A percentile compares a stretch with the other conserved stretches of the same genome.
phyloP scores from a whole-genome alignment of 2,113 vertebrate species.

The Chroicocephalus ridibundus region DNA sequence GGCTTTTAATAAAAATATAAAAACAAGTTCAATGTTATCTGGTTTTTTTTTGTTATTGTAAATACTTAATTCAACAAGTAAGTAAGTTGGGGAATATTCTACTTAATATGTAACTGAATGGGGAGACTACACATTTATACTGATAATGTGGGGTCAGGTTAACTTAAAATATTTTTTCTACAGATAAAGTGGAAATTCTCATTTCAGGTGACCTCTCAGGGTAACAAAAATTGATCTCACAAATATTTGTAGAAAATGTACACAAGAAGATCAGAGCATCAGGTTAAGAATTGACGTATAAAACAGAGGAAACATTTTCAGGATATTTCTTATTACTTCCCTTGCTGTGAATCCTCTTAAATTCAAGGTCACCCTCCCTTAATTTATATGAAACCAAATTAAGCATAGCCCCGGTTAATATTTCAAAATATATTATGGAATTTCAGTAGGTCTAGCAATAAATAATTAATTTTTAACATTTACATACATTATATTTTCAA shows the following conservation, averaged over 20 bases:
- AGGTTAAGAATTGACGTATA: not conserved
- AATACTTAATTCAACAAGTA: not conserved
- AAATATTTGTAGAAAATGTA: not conserved
- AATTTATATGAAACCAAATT: not conserved
- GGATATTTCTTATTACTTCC: not conserved
- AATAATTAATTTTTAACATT: not conserved
- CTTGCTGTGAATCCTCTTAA: not conserved
- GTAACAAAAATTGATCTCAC: not conserved
- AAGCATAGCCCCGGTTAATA: not conserved
- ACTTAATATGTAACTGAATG: not conserved
- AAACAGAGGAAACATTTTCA: not conserved
- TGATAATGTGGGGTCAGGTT: not conserved
- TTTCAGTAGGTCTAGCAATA: not conserved
- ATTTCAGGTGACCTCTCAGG: not conserved
- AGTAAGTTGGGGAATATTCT: not conserved
- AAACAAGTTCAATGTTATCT: not conserved
- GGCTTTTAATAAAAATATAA: not conserved
- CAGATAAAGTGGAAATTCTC: not conserved
- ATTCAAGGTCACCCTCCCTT: not conserved
- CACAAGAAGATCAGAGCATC: not conserved
- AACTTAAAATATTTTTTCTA: not conserved
- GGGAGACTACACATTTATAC: not conserved
- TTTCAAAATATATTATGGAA: not conserved
- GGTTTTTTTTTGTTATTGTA: not conserved
- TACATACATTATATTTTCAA: not conserved